A percentile compares a stretch with the other conserved stretches of the same genome.
phyloP scores from a whole-genome alignment of 2,888 invertebrate genomes.

The Cremastinae sp. region DNA sequence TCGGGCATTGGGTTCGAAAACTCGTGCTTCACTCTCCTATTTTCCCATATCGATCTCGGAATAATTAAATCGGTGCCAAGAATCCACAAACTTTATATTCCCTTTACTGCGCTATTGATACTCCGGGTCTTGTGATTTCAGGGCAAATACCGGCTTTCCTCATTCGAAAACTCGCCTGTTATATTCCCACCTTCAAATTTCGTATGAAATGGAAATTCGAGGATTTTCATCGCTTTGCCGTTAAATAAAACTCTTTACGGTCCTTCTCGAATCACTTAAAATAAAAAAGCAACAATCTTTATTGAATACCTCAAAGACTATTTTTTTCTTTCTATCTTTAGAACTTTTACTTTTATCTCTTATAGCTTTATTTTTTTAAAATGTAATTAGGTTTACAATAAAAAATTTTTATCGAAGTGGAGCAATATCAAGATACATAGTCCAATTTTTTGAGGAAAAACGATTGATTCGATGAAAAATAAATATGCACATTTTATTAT shows the following conservation, averaged over 20 bases:
- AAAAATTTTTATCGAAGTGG: no score
- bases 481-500: no score
- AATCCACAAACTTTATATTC: conserved; percentile 48
- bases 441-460: no score
- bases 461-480: no score
- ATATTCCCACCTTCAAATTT: conserved; percentile 31
- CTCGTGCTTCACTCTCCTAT: conserved; percentile 11
- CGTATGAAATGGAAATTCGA: conserved; percentile 14
- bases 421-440: no score
- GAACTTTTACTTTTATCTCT: no score
- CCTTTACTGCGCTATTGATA: conserved; percentile 42
- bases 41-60: conserved; percentile 52
- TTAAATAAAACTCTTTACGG: not conserved
- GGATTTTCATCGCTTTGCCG: conserved; percentile 11
- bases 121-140: conserved; percentile 2
- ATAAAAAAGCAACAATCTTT: no score
- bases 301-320: no score
- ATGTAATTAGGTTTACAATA: no score
- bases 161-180: conserved; percentile 4
- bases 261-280: no score
- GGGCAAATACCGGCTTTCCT: conserved; percentile 28
- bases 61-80: conserved; percentile 56
- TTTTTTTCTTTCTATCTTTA: no score
- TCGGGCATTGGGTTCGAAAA: conserved; percentile 33
- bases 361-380: no score